Percentiles rank a stretch among this genome's conserved stretches.
These are phyloP conservation scores for Babylonia areolata DNA, from an alignment of 1,140 invertebrate species.

Conservation along the genomic window DNA sequence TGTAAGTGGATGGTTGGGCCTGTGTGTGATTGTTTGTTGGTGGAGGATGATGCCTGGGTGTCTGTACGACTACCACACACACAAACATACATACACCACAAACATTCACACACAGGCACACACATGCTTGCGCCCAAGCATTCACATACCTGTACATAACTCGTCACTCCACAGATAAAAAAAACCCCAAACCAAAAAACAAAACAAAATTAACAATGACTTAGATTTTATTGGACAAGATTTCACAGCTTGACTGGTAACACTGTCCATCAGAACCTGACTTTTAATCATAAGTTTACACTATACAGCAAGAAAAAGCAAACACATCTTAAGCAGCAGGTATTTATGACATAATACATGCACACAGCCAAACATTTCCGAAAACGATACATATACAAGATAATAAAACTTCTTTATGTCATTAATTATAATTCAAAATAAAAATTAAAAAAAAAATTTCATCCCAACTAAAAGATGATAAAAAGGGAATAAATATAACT, in stretches of 20 bases:
- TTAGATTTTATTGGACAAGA: not conserved
- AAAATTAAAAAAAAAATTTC: not conserved
- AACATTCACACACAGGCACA: not conserved
- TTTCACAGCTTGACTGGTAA: not conserved
- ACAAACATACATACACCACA: no score
- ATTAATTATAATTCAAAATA: not conserved
- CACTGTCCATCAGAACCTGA: not conserved
- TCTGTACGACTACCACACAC: no score
- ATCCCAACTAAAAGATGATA: no score
- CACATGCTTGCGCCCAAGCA: not conserved
- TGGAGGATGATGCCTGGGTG: no score
- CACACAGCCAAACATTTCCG: not conserved
- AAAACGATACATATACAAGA: no score
- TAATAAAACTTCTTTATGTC: not conserved
- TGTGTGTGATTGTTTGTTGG: no score
- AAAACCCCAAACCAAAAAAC: no score
- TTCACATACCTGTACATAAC: no score
- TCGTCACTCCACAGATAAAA: not conserved
- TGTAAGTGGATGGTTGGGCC: no score
- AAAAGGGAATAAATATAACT: no score
- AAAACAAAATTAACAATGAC: not conserved
- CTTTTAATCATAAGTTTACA: not conserved
- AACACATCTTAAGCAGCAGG: conserved; percentile 13
- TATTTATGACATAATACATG: conserved; percentile 16
- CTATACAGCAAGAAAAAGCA: conserved; percentile 19